A percentile compares a stretch with the other conserved stretches of the same genome.
phyloP scores from a whole-genome alignment of 2,797 vertebrate genomes.

The Pteropus rufus region DNA sequence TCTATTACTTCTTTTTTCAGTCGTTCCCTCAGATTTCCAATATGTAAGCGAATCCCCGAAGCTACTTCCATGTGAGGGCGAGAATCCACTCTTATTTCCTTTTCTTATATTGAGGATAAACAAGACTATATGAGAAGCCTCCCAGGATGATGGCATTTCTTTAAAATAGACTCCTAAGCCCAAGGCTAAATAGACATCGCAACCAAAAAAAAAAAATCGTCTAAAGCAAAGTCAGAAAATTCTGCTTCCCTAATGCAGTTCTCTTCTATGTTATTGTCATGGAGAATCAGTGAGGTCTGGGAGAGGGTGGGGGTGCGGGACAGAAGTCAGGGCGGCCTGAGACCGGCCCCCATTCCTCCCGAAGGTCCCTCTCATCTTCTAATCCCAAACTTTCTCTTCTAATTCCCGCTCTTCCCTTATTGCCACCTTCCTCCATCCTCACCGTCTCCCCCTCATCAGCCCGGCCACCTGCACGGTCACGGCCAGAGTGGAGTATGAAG shows the following conservation, averaged over 20 bases:
- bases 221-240: constrained; percentile 42
- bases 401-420: background rate
- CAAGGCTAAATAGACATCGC: constrained; percentile 37
- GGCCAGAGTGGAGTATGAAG: background rate
- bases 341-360: background rate
- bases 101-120: constrained; percentile 28
- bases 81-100: constrained; percentile 29
- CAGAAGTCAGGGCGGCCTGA: background rate
- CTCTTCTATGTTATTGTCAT: constrained; percentile 4
- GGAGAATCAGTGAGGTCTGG: background rate
- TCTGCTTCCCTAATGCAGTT: background rate
- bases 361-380: background rate
- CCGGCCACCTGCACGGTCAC: background rate
- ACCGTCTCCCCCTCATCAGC: background rate
- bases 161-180: constrained; percentile 15
- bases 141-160: constrained; percentile 26
- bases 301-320: background rate
- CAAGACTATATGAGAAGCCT: background rate
- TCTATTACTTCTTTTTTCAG: background rate
- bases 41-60: background rate
- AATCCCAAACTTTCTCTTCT: background rate
- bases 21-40: background rate
- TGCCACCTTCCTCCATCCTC: background rate
- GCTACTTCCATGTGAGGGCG: background rate
- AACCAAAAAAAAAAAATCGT: constrained; percentile 11